Evolutionary conservation across 2,888 invertebrate species (phyloP).

Genomic region (Torymus texanus): DNA sequence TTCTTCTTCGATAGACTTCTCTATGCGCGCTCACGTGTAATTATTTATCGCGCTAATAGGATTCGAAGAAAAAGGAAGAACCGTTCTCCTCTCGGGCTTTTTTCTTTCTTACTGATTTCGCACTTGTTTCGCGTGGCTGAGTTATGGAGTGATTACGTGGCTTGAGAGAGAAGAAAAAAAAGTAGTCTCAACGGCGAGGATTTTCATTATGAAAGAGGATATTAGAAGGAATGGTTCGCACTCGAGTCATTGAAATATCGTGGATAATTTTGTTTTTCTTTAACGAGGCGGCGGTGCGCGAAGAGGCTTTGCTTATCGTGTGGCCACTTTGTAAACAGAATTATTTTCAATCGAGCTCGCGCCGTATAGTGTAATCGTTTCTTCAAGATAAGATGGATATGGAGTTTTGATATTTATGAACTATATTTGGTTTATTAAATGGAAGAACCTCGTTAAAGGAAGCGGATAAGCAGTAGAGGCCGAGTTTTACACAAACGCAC

Average conservation of each 20-base stretch:
- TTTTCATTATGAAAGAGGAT: constrained; percentile 19
- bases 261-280: constrained; percentile 38
- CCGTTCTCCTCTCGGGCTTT: background rate
- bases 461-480: background rate
- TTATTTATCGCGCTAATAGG: constrained; percentile 46
- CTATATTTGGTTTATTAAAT: constrained; percentile 13
- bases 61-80: background rate
- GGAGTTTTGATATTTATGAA: constrained; percentile 27
- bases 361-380: background rate
- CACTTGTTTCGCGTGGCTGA: background rate
- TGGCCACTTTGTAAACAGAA: constrained; percentile 33
- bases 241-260: constrained; percentile 33
- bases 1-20: background rate
- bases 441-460: constrained; percentile 27
- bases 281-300: background rate
- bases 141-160: constrained; percentile 4
- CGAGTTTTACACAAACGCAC: too few relatives aligned
- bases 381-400: constrained; percentile 25
- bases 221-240: background rate
- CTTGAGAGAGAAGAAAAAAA: background rate
- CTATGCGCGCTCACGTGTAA: constrained; percentile 17
- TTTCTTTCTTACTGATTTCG: background rate
- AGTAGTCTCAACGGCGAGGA: background rate
- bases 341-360: constrained; percentile 1
- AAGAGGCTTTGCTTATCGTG: constrained; percentile 9